Percentiles rank a stretch among this genome's conserved stretches.
phyloP scores from a whole-genome alignment of 2,888 invertebrate genomes.

The Catocala sponsa region DNA sequence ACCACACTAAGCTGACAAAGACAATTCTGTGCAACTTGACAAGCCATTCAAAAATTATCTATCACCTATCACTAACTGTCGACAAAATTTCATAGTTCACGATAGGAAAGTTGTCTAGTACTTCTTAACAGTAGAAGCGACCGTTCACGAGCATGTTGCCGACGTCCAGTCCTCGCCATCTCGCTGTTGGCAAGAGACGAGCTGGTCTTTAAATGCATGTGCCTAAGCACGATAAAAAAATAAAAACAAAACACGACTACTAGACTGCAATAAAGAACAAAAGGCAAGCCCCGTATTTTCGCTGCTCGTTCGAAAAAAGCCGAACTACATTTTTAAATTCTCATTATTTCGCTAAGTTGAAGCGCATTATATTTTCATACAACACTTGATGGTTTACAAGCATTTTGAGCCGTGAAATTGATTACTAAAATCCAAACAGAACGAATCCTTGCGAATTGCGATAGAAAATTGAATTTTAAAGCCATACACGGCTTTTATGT shows the following conservation, averaged over 20 bases:
- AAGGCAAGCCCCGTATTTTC: constrained; percentile 43
- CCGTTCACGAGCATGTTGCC: no score
- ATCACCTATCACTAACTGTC: no score
- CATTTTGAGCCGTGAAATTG: constrained; percentile 57
- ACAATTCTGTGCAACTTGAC: neutral
- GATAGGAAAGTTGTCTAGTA: no score
- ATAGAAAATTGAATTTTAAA: constrained; percentile 67
- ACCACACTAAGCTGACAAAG: neutral
- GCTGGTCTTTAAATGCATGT: neutral
- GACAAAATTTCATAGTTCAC: no score
- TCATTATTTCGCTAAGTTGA: constrained; percentile 60
- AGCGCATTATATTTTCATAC: constrained; percentile 52
- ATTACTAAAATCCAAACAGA: constrained; percentile 58
- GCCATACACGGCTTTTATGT: constrained; percentile 60
- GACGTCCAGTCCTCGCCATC: no score
- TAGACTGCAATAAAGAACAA: constrained; percentile 43
- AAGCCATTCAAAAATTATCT: constrained; percentile 22
- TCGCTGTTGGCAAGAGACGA: no score
- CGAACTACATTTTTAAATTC: constrained; percentile 65
- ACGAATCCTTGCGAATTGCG: constrained; percentile 49
- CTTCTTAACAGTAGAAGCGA: no score
- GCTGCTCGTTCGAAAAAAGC: constrained; percentile 33
- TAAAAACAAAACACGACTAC: constrained; percentile 25
- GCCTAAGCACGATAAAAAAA: constrained; percentile 27
- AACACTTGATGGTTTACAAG: constrained; percentile 55